phyloP scores from a whole-genome alignment of 2,888 invertebrate genomes.

The Tipula vernalis region DNA sequence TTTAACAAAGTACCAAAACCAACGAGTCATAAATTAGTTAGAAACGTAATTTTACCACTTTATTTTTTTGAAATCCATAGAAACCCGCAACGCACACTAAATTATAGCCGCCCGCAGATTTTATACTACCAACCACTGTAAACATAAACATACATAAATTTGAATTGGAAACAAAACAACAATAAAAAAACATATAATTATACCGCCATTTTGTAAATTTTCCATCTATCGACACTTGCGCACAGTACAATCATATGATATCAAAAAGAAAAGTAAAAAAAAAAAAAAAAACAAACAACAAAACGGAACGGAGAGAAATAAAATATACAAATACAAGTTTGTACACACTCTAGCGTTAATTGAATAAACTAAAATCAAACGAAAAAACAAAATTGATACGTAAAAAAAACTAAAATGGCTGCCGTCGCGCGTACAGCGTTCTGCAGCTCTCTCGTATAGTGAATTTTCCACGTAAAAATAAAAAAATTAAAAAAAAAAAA shows the following conservation, averaged over 20 bases:
- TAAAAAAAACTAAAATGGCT: slow-evolving; percentile 10
- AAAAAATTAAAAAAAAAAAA: not conserved
- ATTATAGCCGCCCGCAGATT: not conserved
- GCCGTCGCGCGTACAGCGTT: slow-evolving; percentile 11
- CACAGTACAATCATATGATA: not conserved
- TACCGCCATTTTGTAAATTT: not conserved
- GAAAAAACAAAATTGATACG: not conserved
- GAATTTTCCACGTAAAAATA: slow-evolving; percentile 9
- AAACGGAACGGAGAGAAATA: not conserved
- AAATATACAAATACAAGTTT: not conserved
- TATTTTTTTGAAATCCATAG: too few relatives aligned
- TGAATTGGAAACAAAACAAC: not conserved
- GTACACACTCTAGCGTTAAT: not conserved
- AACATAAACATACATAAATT: not conserved
- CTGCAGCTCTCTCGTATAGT: slow-evolving; percentile 9
- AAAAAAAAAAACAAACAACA: not conserved
- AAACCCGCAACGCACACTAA: not conserved
- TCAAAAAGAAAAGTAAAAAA: not conserved
- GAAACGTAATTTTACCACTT: too few relatives aligned
- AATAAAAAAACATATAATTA: not conserved
- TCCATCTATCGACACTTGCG: not conserved
- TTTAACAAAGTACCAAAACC: too few relatives aligned
- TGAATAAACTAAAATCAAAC: not conserved
- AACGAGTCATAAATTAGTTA: too few relatives aligned
- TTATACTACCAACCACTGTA: not conserved